Conservation (phyloP, 2,888 invertebrate species). For the Cheilosia variabilis region DNA sequence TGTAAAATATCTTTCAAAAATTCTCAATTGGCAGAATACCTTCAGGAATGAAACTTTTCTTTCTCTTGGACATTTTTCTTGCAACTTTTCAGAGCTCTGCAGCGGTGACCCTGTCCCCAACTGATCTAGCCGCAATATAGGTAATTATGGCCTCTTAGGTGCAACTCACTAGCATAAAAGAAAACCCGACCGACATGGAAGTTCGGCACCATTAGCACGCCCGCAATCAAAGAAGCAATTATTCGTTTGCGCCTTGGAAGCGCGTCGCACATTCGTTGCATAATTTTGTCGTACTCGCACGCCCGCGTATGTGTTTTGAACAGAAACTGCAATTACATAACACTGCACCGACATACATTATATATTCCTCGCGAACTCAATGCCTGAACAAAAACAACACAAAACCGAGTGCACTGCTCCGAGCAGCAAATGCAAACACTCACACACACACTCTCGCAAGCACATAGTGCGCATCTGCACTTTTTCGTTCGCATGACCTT, state of each 20-base stretch:
- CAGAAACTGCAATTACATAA: conserved; percentile 42
- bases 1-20: too few species aligned
- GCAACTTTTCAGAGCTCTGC: too few species aligned
- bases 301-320: not conserved
- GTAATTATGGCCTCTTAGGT: not conserved
- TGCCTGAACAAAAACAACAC: conserved; percentile 15
- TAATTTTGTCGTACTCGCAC: conserved; percentile 25
- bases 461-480: conserved; percentile 45
- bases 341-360: conserved; percentile 10
- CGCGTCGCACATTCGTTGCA: conserved; percentile 47
- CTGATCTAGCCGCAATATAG: not conserved
- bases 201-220: not conserved
- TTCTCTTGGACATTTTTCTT: too few species aligned
- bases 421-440: conserved; percentile 5
- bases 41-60: too few species aligned
- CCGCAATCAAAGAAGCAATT: conserved; percentile 18
- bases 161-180: not conserved
- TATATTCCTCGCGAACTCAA: conserved; percentile 4
- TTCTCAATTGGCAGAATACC: too few species aligned
- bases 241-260: conserved; percentile 38
- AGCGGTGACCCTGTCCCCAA: not conserved
- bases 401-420: conserved; percentile 31
- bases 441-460: not conserved
- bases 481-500: conserved; percentile 56
- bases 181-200: not conserved